A percentile compares a stretch with the other conserved stretches of the same genome.
Evolutionary conservation across 2,888 invertebrate species (phyloP).

Genomic region (Tachina fera): DNA sequence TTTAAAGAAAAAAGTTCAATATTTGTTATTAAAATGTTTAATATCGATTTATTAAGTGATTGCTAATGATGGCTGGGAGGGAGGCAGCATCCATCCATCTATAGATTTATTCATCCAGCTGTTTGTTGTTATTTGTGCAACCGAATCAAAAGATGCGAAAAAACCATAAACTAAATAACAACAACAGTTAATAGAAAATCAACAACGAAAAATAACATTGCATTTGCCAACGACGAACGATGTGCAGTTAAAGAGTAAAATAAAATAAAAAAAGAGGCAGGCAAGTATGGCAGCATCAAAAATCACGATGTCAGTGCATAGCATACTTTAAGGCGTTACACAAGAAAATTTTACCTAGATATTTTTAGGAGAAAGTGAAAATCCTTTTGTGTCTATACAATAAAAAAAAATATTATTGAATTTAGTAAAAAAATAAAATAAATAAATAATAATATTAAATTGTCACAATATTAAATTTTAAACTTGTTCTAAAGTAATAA

Average conservation of each 20-base stretch:
- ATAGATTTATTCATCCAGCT: background rate
- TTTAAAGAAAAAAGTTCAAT: background rate
- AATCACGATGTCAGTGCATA: conserved; percentile 65
- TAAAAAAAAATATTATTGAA: background rate
- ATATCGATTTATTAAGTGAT: conserved; percentile 30
- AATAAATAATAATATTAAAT: background rate
- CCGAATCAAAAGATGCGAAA: conserved; percentile 6
- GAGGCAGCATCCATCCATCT: conserved; percentile 13
- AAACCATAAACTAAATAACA: conserved; percentile 42
- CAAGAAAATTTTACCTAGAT: conserved; percentile 68
- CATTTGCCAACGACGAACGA: conserved; percentile 40
- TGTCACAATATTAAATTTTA: no score
- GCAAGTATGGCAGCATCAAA: conserved; percentile 67
- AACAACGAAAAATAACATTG: conserved; percentile 40
- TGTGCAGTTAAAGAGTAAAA: conserved; percentile 47
- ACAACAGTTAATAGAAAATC: conserved; percentile 35
- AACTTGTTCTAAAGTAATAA: no score
- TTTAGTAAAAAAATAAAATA: background rate
- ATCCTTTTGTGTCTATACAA: conserved; percentile 7
- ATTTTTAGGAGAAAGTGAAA: conserved; percentile 68
- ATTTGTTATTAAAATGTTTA: background rate
- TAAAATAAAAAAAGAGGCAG: conserved; percentile 27
- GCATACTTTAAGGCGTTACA: conserved; percentile 71
- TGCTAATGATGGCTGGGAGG: background rate
- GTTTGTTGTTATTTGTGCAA: conserved; percentile 52